Evolutionary conservation across 2,113 vertebrate species (phyloP), one percentile per base, ranked within the genome.

Genomic region (Hucho hucho): DNA sequence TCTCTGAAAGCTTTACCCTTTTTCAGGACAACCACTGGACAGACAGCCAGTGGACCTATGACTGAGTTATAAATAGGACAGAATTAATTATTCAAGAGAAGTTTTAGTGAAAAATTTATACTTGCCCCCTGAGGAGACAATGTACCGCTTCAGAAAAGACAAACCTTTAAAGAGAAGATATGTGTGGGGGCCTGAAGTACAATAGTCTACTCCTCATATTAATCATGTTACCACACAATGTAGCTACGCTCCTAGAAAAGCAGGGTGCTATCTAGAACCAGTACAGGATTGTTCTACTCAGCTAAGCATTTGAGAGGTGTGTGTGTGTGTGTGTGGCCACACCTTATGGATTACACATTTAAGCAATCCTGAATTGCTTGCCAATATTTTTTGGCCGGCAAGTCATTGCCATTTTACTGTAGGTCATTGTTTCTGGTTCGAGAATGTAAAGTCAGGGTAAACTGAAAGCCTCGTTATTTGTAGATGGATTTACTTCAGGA

Each of bases 21-120:
- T 89, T 88, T 86, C 82, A 82, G 81, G 80, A 87, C 90, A 91
- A 90, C 84, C 84, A 28, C 85, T 86, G 89, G 37, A 43, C 37
- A 11, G 91, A 89, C 86, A 90, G 88, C 86, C 83, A 86, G 79
- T 80, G 83, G 88, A 89, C 87, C 89, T 91, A 91, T 90, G 87
- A 85, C 83, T 73, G 87, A 43, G 28, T 89, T 89, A 90, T 88
- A 91, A 89, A 91, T 89, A 89, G 88, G 86, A 89, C 89, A 88
- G 81, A 87, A 89, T 92, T 91, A 86, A 90, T 92, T 90, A 90
- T 90, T 92, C 87, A 89, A 76, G 72, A 86, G 87, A 87, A 87
- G 90, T 87, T 90, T 88, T 81, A 28, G 87, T 91, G 86, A 92
- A 91, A 91, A 91, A 90, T 91, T 81, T 86, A 91, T 91, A 87